Base-by-base conservation (phyloP, 2,888 invertebrate genomes). In the Campoletis raptor region DNA sequence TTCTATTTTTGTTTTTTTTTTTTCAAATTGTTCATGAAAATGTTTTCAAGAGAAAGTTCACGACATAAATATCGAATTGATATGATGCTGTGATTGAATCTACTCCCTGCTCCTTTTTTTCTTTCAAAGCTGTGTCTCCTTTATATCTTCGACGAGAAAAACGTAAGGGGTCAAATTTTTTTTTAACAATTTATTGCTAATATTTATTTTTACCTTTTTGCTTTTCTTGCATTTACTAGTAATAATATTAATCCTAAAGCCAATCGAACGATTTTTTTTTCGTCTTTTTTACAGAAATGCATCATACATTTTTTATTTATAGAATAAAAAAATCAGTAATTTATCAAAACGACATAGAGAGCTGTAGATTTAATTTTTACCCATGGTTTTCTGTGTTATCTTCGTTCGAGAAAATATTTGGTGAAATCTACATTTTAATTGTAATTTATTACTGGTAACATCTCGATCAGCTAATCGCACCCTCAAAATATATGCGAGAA, bases 391-490 rank as follows among this genome's bases (percentile, higher is more conserved):
- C 48, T n/a, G 66, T 48, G 45, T 57, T 66, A 64, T 37, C 40
- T 18, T 64, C 45, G 86, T 72, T 61, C 78, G 77, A 73, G 52
- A 66, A 70, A 80, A 80, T 70, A 70, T 69, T 80, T 57, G 69
- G 45, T 30, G 52, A 36, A 70, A 79, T 79, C 69, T 79, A 69
- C 45, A 67, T 80, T 92, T 91, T 91, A 90, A 90, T 92, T 90
- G 88, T 88, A 89, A 91, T 90, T 91, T 89, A 89, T 87, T 87
- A 89, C 89, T 83, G 86, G 73, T 87, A 84, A 85, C 89, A 78
- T 21, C 40, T 37, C 67, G 78, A 78, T 78, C 78, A 24, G 30
- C 30, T 18, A 24, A 24, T 37, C 42, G 42, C 45, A 30, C 12
- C 30, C 74, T 36, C 0, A 18, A 8, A 24, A 24, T 2, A 30